Conservation (phyloP, 2,113 vertebrate species). For the Leucopsar rothschildi region DNA sequence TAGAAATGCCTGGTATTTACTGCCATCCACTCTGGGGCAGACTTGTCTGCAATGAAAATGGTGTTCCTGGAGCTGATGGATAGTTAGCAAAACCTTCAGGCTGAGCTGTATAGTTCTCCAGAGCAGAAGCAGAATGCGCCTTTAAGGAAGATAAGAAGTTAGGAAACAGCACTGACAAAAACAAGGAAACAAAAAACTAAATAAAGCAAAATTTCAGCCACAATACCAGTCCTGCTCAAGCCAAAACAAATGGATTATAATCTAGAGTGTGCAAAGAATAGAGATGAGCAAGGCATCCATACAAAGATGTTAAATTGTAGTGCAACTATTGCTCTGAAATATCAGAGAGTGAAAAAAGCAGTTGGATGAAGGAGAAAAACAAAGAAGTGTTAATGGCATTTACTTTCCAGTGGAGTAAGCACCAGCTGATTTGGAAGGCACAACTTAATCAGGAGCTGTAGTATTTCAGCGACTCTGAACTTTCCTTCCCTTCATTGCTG, state of each 20-base stretch:
- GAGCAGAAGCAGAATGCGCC: constrained; percentile 86
- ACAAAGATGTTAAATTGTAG: neutral
- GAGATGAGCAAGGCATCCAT: neutral
- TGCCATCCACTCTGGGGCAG: constrained; percentile 95
- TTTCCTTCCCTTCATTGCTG: neutral
- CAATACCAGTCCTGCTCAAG: neutral
- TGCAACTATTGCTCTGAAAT: neutral
- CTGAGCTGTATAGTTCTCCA: constrained; percentile 88
- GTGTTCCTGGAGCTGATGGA: constrained; percentile 81
- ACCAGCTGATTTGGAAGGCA: neutral
- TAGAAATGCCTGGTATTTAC: constrained; percentile 66
- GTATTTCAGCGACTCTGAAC: neutral
- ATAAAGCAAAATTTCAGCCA: neutral
- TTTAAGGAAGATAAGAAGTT: constrained; percentile 52
- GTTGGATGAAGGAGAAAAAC: neutral
- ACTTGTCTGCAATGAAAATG: constrained; percentile 89
- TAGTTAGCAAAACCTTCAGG: constrained; percentile 89
- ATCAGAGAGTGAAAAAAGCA: neutral
- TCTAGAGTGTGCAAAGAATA: neutral
- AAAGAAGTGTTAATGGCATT: neutral
- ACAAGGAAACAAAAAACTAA: neutral
- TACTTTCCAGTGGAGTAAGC: neutral
- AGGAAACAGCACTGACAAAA: neutral
- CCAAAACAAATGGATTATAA: neutral
- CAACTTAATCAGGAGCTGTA: neutral